Percentiles rank a stretch among this genome's conserved stretches.
These are phyloP conservation scores for Gymnothorax reevesii DNA, from an alignment of 2,797 vertebrate genomes.

Conservation along the genomic window DNA sequence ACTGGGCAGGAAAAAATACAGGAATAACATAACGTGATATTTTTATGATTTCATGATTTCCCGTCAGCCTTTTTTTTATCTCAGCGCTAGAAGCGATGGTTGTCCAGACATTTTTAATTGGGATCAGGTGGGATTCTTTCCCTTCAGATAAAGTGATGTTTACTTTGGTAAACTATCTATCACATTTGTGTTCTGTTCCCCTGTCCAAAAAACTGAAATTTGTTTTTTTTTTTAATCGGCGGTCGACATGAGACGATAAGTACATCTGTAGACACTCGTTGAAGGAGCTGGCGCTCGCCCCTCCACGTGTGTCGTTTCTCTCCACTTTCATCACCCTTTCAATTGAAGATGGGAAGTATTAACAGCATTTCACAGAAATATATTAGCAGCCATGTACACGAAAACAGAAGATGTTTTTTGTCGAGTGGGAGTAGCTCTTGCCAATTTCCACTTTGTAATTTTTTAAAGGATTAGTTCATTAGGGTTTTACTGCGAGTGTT, in stretches of 20 bases:
- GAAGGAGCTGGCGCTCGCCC: slow-evolving; percentile 10
- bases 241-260: not conserved
- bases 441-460: slow-evolving; percentile 72
- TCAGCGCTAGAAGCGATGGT: not conserved
- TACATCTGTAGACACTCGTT: slow-evolving; percentile 22
- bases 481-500: slow-evolving; percentile 53
- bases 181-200: slow-evolving; percentile 3
- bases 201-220: slow-evolving; percentile 6
- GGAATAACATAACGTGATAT: slow-evolving; percentile 9
- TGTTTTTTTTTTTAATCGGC: not conserved
- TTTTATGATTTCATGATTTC: not conserved
- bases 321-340: slow-evolving; percentile 36
- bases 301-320: slow-evolving; percentile 16
- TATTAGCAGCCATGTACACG: slow-evolving; percentile 61
- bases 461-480: slow-evolving; percentile 74
- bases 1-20: not conserved
- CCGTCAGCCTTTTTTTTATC: not conserved
- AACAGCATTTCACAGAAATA: slow-evolving; percentile 50
- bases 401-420: slow-evolving; percentile 65
- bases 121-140: slow-evolving; percentile 14
- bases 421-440: slow-evolving; percentile 71
- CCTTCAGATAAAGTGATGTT: slow-evolving; percentile 2
- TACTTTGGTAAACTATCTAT: not conserved
- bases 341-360: slow-evolving; percentile 27
- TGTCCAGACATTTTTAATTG: slow-evolving; percentile 22